These are phyloP conservation scores for Maniola hyperantus DNA, from an alignment of 2,888 invertebrate species.

Conservation along the genomic window DNA sequence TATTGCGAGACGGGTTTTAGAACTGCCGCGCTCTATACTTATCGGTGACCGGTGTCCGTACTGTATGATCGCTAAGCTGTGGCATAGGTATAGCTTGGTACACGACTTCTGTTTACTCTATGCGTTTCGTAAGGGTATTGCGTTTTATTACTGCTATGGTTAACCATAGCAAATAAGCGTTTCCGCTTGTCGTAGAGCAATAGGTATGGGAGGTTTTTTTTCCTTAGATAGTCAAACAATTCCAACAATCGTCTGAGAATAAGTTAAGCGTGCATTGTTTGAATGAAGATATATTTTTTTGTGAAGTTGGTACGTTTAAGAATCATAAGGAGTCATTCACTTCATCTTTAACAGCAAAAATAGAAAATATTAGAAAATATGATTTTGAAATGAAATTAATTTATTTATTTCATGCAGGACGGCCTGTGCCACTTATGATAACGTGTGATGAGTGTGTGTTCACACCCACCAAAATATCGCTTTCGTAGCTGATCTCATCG, in stretches of 20 bases:
- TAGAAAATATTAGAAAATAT: too few relatives aligned
- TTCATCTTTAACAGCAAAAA: too few relatives aligned
- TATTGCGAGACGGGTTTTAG: too few relatives aligned
- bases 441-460: too few relatives aligned
- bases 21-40: too few relatives aligned
- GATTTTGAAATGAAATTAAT: too few relatives aligned
- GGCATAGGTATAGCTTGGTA: conserved; percentile 20
- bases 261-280: conserved; percentile 10
- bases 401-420: too few relatives aligned
- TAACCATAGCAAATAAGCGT: conserved; percentile 15
- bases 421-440: too few relatives aligned
- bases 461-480: too few relatives aligned
- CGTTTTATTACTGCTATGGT: conserved; percentile 36
- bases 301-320: background rate
- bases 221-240: conserved; percentile 1
- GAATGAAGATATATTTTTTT: background rate
- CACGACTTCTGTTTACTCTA: conserved; percentile 46
- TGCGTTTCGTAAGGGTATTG: conserved; percentile 45
- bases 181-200: conserved; percentile 24
- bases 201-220: background rate
- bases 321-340: background rate
- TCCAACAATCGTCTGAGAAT: background rate
- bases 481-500: too few relatives aligned
- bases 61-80: background rate
- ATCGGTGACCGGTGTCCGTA: background rate